Conservation (phyloP, 2,797 vertebrate species). For the Tragopan temminckii region DNA sequence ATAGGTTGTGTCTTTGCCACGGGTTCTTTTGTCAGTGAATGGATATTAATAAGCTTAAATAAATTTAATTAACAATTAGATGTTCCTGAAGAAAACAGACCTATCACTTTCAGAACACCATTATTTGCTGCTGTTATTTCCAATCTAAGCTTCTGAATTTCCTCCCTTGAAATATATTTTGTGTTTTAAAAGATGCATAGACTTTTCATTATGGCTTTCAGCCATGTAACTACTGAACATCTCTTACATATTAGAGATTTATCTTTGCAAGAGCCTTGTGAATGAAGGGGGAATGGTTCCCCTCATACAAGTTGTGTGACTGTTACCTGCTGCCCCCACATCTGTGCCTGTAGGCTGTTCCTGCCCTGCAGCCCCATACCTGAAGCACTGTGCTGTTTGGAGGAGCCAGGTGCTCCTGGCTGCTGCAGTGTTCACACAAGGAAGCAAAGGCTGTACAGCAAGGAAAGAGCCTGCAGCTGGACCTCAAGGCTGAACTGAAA, state of each 20-base stretch:
- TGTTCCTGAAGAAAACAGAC: neutral
- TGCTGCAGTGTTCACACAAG: neutral
- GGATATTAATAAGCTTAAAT: neutral
- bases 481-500: neutral
- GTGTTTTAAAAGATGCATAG: neutral
- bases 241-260: neutral
- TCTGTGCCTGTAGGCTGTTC: fast-evolving
- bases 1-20: neutral
- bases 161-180: neutral
- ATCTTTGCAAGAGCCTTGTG: neutral
- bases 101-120: neutral
- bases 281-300: neutral
- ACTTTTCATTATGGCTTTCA: neutral
- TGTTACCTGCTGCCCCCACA: neutral
- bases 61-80: neutral
- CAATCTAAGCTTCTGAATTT: neutral
- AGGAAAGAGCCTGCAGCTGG: neutral
- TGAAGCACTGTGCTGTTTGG: neutral
- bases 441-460: neutral
- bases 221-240: neutral
- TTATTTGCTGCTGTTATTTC: neutral
- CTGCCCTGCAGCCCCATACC: neutral
- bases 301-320: neutral
- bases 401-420: neutral
- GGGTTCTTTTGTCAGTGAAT: neutral